Evolutionary conservation across 2,113 vertebrate species (phyloP).

Genomic region (Serinus canaria): DNA sequence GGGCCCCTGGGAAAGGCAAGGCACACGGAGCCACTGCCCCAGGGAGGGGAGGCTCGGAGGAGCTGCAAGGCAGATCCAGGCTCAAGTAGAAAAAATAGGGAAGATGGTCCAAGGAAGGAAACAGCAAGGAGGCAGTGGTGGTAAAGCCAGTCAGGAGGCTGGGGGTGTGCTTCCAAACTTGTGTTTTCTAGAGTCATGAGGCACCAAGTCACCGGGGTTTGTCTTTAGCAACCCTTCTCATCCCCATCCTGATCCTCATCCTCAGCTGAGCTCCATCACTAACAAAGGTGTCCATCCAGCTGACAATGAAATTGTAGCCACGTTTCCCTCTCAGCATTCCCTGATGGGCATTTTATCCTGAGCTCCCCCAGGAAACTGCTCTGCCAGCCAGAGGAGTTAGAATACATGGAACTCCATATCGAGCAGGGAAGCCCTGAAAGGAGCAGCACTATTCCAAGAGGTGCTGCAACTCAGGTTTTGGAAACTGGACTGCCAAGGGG

Average conservation of each 20-base stretch:
- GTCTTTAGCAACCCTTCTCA: background rate
- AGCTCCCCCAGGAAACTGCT: background rate
- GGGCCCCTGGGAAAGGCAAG: background rate
- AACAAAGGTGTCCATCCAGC: background rate
- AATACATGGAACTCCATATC: background rate
- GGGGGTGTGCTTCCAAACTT: background rate
- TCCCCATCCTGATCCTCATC: background rate
- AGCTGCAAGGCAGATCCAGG: background rate
- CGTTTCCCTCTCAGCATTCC: accelerated
- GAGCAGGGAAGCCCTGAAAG: background rate
- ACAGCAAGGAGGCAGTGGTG: background rate
- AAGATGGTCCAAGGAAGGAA: background rate
- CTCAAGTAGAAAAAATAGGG: background rate
- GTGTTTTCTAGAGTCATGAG: background rate
- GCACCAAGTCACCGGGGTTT: background rate
- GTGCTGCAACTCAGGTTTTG: background rate
- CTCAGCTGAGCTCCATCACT: background rate
- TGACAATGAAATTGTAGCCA: background rate
- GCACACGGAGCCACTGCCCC: accelerated
- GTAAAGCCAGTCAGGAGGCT: background rate
- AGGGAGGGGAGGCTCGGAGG: background rate
- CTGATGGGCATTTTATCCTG: accelerated
- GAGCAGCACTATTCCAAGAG: background rate
- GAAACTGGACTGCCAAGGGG: background rate
- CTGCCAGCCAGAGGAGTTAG: background rate